Percentiles rank a stretch among this genome's conserved stretches.
Conservation (phyloP, 1,140 invertebrate genomes). For the Bombus polaris region DNA sequence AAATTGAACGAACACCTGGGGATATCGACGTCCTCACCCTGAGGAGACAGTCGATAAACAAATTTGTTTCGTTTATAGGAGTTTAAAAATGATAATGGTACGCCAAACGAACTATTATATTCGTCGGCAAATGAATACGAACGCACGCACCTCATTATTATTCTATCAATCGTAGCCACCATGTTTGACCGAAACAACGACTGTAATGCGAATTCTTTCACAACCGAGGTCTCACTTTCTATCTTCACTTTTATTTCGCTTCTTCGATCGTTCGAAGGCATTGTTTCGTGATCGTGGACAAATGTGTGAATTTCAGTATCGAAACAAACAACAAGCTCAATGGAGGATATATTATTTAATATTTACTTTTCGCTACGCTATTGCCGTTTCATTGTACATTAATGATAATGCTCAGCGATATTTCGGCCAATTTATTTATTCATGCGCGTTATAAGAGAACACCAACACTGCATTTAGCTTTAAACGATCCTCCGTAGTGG, state of each 20-base stretch:
- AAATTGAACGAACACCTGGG: background rate
- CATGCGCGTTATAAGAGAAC: background rate
- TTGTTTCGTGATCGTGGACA: background rate
- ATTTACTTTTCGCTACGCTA: too few relatives aligned
- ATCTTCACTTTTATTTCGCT: background rate
- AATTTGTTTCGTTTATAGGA: conserved; percentile 39
- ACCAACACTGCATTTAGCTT: background rate
- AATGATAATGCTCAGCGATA: background rate
- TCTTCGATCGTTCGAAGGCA: background rate
- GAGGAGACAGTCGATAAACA: conserved; percentile 41
- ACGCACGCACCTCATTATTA: conserved; percentile 35
- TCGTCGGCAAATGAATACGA: conserved; percentile 34
- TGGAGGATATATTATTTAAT: background rate
- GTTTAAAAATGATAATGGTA: conserved; percentile 47
- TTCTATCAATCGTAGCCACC: background rate
- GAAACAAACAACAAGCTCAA: background rate
- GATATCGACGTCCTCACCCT: background rate
- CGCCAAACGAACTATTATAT: conserved; percentile 10
- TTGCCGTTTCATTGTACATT: background rate
- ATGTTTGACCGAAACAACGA: background rate
- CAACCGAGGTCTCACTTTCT: background rate
- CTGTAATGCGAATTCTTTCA: conserved; percentile 4
- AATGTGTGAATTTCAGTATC: background rate
- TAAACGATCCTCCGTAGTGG: background rate
- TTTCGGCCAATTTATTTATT: background rate